Evolutionary conservation across 2,797 vertebrate species (phyloP), one percentile per base, ranked within the genome.

Genomic region (Poeciliopsis turneri): DNA sequence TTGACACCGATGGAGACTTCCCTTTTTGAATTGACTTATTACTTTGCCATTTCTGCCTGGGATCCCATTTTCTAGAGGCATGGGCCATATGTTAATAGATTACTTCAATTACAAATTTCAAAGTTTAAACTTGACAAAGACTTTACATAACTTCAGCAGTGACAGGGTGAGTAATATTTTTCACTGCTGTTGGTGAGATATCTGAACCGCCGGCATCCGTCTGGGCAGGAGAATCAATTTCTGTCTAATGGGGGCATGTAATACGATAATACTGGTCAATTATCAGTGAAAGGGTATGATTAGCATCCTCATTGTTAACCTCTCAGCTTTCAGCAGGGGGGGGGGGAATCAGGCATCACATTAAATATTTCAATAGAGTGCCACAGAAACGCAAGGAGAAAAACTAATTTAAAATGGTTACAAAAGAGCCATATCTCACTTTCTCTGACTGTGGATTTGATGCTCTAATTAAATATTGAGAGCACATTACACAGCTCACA

Each of bases 31-130:
- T 85, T 93, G 83, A 95, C 92, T 93, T 92, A 94, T 79, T 80
- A 84, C 88, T 91, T 93, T 93, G 93, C 88, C 92, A 94, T 94
- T 94, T 95, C 88, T 87, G 84, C 77, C 76, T 82, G 84, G 68
- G 81, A 92, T 92, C 72, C 81, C 82, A 85, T 95, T 92, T 92
- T 86, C 82, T 72, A 71, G 75, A 89, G 90, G 87, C 86, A 93
- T 41, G 78, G 84, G 90, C 92, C 82, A 88, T 79, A 83, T 89
- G 83, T 92, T 93, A 92, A 92, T 93, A 72, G 68, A 18, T 78
- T 78, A 81, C 85, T 91, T 90, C 88, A 92, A 92, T 94, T 92
- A 92, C 86, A 94, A 89, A 91, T 92, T 90, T 92, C 82, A 36
- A 83, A 86, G 81, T 89, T 91, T 70, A 82, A 90, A 89, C 82